Conservation (phyloP, 2,113 vertebrate species). For the Siniperca knerii region DNA sequence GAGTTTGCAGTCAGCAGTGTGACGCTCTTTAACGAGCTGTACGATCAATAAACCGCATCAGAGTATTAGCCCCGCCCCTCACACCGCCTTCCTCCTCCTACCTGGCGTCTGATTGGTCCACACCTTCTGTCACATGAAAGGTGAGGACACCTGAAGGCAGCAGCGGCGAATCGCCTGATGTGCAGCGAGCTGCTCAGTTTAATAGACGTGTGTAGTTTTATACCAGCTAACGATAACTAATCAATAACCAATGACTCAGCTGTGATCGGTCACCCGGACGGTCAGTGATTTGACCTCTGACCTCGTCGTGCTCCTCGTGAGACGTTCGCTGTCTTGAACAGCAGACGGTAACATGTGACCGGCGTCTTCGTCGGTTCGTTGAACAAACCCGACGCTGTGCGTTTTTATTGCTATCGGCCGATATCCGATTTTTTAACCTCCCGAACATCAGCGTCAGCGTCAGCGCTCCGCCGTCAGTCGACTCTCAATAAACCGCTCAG, state of each 20-base stretch:
- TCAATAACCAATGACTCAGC: constrained; percentile 6
- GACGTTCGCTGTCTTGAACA: background rate
- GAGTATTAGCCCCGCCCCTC: background rate
- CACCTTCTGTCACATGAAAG: background rate
- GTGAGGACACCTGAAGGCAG: background rate
- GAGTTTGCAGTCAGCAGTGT: no score
- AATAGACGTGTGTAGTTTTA: background rate
- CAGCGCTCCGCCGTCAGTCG: no score
- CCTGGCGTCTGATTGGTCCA: background rate
- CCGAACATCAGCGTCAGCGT: no score
- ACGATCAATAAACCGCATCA: background rate
- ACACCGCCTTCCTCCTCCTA: background rate
- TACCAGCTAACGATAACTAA: background rate
- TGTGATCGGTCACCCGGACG: background rate
- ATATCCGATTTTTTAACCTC: no score
- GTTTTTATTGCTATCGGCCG: no score
- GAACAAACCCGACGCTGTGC: no score
- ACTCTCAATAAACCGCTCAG: no score
- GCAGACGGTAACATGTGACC: no score
- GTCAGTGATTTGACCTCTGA: constrained; percentile 2
- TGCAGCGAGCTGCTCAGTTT: background rate
- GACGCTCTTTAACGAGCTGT: no score
- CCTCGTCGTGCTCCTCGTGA: background rate
- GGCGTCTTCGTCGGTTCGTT: no score
- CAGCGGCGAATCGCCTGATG: no score